These are phyloP conservation scores for Drosophila kokeensis DNA, from an alignment of 2,888 invertebrate genomes.

Conservation along the genomic window DNA sequence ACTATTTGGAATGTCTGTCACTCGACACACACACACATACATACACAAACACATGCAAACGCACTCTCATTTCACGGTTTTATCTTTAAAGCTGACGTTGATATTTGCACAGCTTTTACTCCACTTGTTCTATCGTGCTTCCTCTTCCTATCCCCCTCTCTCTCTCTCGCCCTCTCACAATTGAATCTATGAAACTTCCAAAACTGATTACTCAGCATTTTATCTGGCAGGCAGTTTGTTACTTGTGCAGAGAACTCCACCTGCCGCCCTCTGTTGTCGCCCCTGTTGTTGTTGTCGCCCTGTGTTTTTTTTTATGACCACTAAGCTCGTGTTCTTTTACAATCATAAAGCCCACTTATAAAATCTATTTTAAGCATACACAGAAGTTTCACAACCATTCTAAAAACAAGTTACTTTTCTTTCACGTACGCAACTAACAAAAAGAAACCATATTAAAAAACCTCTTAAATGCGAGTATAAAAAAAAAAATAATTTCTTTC, in stretches of 20 bases:
- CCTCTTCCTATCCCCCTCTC: background rate
- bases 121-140: constrained; percentile 25
- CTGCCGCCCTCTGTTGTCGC: background rate
- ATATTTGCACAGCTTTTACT: constrained; percentile 69
- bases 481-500: constrained; percentile 32
- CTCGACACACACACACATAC: constrained; percentile 1
- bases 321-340: constrained; percentile 38
- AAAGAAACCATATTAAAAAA: constrained; percentile 16
- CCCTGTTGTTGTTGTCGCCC: background rate
- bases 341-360: constrained; percentile 15
- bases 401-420: constrained; percentile 24
- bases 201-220: constrained; percentile 78
- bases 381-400: constrained; percentile 30
- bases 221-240: constrained; percentile 51
- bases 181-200: constrained; percentile 63
- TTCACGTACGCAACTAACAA: constrained; percentile 8
- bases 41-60: constrained; percentile 1
- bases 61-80: constrained; percentile 22
- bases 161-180: constrained; percentile 8
- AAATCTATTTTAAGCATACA: constrained; percentile 63
- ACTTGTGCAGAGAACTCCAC: constrained; percentile 40
- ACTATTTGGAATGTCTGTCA: constrained; percentile 52
- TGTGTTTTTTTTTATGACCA: constrained; percentile 37
- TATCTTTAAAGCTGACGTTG: constrained; percentile 66
- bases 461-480: constrained; percentile 18